Percentiles rank a stretch among this genome's conserved stretches.
These are phyloP conservation scores for Drosophila kanekoi DNA, from an alignment of 2,888 invertebrate species.

Conservation along the genomic window DNA sequence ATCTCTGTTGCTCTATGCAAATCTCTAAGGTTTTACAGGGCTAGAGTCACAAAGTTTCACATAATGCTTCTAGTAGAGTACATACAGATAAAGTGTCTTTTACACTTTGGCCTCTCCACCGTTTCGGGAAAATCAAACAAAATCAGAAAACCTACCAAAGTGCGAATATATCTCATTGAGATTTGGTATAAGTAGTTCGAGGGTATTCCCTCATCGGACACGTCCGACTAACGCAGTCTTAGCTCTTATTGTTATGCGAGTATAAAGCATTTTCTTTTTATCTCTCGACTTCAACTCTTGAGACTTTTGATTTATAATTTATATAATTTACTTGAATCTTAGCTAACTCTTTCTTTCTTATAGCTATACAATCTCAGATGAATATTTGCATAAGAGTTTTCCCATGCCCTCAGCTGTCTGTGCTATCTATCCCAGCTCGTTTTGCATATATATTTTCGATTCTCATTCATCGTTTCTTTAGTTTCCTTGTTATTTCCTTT, in stretches of 20 bases:
- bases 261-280: constrained; percentile 1
- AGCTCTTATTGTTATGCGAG: not conserved
- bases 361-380: constrained; percentile 25
- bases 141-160: no score
- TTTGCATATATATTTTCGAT: constrained; percentile 50
- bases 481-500: constrained; percentile 22
- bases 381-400: constrained; percentile 33
- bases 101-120: no score
- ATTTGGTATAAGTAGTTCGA: no score
- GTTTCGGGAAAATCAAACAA: no score
- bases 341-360: constrained; percentile 2
- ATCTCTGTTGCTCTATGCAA: no score
- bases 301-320: constrained; percentile 25
- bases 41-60: no score
- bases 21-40: no score
- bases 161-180: no score
- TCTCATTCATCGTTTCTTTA: constrained; percentile 24
- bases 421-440: constrained; percentile 27
- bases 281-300: constrained; percentile 6
- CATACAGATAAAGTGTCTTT: no score
- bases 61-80: no score
- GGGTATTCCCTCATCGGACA: no score
- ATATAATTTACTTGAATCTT: constrained; percentile 22
- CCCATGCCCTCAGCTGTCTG: constrained; percentile 25
- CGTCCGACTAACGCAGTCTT: no score